Base-by-base conservation (phyloP, 2,888 invertebrate species). In the Stegana nigrithorax region DNA sequence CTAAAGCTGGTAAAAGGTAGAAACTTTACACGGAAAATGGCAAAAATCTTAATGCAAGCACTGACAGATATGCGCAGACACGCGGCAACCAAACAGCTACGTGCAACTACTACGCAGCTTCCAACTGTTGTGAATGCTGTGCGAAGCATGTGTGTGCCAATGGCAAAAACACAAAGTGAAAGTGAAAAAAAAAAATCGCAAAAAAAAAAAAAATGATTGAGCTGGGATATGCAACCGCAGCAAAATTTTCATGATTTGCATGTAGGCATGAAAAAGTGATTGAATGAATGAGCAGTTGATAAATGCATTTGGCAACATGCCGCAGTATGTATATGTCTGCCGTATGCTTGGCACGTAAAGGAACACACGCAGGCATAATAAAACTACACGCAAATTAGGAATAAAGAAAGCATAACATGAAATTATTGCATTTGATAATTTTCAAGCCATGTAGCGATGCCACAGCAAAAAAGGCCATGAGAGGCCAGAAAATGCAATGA, bases 361-460 rank as follows among this genome's bases (percentile, higher is more conserved):
- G n/a, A n/a, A n/a, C n/a, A n/a, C n/a, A n/a, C n/a, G n/a, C n/a
- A n/a, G n/a, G n/a, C n/a, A 26, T 47, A 32, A 19, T 29, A 73
- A 72, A 67, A 72, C n/a, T n/a, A n/a, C 69, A 61, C 67, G 70
- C 62, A 76, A 75, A 75, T 78, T 74, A 78, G 76, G 60, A 12
- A 50, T 12, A 42, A 42, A 67, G n/a, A 78, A 69, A 69, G 75
- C 69, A 66, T 67, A 66, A 78, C 78, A 75, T 75, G 70, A 75
- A 76, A 75, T 75, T 75, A 75, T 78, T 32, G 10, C 53, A 36
- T 55, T 8, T 21, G 51, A 29, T n/a, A n/a, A n/a, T n/a, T n/a
- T n/a, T n/a, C n/a, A n/a, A n/a, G n/a, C n/a, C n/a, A n/a, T n/a
- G n/a, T n/a, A n/a, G n/a, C n/a, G n/a, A n/a, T n/a, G n/a, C n/a